Base-by-base conservation (phyloP, 2,113 vertebrate species). In the Larimichthys polyactis region DNA sequence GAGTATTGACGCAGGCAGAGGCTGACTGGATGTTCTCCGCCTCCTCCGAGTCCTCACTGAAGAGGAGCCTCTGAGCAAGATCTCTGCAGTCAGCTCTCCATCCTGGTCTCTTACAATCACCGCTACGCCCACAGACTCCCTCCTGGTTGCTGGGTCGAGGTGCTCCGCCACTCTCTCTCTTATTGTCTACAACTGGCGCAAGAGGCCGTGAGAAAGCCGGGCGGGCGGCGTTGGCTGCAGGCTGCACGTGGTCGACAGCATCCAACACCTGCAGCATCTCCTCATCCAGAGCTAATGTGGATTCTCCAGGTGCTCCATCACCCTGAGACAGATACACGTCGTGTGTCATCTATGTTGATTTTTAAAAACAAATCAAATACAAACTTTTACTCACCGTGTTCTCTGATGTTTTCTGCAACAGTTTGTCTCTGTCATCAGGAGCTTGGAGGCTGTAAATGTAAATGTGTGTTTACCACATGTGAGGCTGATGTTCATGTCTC, bases 61-160 rank as follows among this genome's bases (percentile, higher is more conserved):
- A 95, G 29, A 95, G 90, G 75, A 95, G 91, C 51, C 87, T 90
- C 75, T 95, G 91, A 64, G 93, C 93, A 11, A 95, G 89, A 65
- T 91, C 90, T 91, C 84, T 94, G 75, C 92, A 91, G 43, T 92
- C 87, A 16, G 64, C 49, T 81, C 79, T 91, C 93, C 63, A 48
- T 54, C 87, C 90, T n/a, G 48, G 66, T 74, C 62, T 81, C 69
- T 85, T 84, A 72, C 65, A 10, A 11, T 78, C 77, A 48, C 7
- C 64, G 36, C 22, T 73, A 20, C 20, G 67, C 60, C 29, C n/a
- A 73, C 51, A 65, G 27, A 22, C 71, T 32, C 60, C 63, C 59
- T 77, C 63, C 29, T 64, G 46, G 17, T 63, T 8, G n/a, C 29
- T 55, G 59, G 3, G 16, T 32, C 72, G 65, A 64, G 46, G 55